phyloP scores from a whole-genome alignment of 2,797 vertebrate species.

The Mus caroli region DNA sequence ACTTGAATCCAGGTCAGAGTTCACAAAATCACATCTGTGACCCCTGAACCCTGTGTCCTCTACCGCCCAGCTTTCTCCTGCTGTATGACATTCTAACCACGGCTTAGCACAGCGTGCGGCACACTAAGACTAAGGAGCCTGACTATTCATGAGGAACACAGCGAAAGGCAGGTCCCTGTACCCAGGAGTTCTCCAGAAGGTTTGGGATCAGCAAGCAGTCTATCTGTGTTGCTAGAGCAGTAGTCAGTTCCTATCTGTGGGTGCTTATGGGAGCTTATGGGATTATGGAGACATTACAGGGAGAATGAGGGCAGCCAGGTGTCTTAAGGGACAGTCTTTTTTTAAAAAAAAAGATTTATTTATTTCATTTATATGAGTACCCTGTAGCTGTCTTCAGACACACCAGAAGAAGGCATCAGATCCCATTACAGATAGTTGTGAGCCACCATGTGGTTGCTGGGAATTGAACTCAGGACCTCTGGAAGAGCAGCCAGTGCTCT shows the following conservation, averaged over 20 bases:
- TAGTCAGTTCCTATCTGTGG: background rate
- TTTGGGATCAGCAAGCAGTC: background rate
- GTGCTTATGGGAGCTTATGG: background rate
- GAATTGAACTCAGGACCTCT: too few species aligned
- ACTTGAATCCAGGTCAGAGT: background rate
- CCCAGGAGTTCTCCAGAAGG: background rate
- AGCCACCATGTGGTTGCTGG: too few species aligned
- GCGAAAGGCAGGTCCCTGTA: background rate
- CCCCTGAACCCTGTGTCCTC: background rate
- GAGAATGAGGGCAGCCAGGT: background rate
- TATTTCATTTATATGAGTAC: too few species aligned
- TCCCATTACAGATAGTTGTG: too few species aligned
- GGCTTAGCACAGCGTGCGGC: background rate
- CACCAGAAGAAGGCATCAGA: too few species aligned
- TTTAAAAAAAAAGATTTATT: too few species aligned
- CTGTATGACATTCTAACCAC: background rate
- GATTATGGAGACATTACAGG: too few species aligned
- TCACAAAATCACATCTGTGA: background rate
- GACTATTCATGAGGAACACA: background rate
- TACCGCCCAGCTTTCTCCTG: background rate
- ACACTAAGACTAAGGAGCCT: background rate
- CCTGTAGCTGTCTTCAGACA: too few species aligned
- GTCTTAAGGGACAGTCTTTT: background rate
- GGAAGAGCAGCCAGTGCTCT: too few species aligned
- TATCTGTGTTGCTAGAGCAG: background rate